A percentile compares a stretch with the other conserved stretches of the same genome.
phyloP scores from a whole-genome alignment of 2,113 vertebrate species.

The Pelecanus crispus region DNA sequence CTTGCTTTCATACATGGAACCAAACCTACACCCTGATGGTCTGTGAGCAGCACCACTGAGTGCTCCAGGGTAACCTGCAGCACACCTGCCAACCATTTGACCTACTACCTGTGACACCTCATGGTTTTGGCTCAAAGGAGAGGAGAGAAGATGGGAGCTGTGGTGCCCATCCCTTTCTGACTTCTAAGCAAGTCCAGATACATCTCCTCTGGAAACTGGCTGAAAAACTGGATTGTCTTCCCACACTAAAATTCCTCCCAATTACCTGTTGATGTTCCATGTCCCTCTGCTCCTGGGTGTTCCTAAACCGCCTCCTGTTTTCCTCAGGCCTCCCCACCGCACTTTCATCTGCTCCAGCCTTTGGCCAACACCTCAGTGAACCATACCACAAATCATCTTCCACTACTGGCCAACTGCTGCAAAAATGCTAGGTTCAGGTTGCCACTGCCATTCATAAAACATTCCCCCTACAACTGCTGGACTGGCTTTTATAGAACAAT shows the following conservation, averaged over 20 bases:
- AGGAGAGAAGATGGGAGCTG: neutral
- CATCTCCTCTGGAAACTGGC: neutral
- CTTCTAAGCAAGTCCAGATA: neutral
- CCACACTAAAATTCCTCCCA: neutral
- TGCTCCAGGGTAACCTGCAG: neutral
- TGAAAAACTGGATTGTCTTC: neutral
- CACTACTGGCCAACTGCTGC: neutral
- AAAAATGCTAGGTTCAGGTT: neutral
- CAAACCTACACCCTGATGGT: no score
- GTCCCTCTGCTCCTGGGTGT: neutral
- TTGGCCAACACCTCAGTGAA: neutral
- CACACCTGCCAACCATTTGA: neutral
- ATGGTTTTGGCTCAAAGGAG: neutral
- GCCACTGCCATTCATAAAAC: slow-evolving; percentile 34
- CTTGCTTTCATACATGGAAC: neutral
- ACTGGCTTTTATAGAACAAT: neutral
- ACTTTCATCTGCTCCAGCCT: neutral
- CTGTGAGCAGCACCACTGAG: neutral
- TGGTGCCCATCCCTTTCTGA: neutral
- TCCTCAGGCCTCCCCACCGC: neutral
- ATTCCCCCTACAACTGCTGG: neutral
- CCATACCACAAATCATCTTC: neutral
- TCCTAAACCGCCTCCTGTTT: neutral
- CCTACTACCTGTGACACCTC: neutral
- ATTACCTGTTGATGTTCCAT: neutral